Evolutionary conservation across 2,113 vertebrate species (phyloP).

Genomic region (Tor tambroides): DNA sequence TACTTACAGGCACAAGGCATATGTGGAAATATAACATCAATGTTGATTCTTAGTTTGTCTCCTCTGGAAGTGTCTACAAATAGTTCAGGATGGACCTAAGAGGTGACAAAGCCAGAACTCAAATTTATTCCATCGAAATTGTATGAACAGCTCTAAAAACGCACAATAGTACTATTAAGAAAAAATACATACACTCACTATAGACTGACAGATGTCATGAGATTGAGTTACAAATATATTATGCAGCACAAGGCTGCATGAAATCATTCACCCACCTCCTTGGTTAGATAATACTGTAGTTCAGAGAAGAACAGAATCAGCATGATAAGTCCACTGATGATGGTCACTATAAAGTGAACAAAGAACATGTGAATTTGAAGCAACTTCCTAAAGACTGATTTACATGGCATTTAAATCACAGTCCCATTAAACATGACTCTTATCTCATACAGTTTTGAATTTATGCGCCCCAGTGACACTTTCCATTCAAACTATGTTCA

Average conservation of each 20-base stretch:
- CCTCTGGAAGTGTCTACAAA: slow-evolving; percentile 93
- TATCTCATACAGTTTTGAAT: not conserved
- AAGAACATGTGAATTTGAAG: not conserved
- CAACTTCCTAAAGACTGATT: not conserved
- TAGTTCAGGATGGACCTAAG: slow-evolving; percentile 88
- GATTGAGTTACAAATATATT: not conserved
- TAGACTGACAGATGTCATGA: not conserved
- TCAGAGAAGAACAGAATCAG: slow-evolving; percentile 93
- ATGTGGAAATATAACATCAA: slow-evolving; percentile 89
- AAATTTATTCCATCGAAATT: not conserved
- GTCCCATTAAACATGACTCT: too few relatives aligned
- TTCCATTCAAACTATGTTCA: not conserved
- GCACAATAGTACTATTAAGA: not conserved
- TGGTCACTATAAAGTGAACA: slow-evolving; percentile 81
- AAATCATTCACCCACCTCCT: slow-evolving; percentile 82
- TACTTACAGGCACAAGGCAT: slow-evolving; percentile 97
- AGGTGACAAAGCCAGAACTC: not conserved
- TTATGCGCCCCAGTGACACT: not conserved
- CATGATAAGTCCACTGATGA: slow-evolving; percentile 94
- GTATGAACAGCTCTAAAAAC: not conserved
- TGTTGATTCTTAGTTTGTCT: slow-evolving; percentile 94
- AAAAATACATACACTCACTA: not conserved
- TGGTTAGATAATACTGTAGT: slow-evolving; percentile 95
- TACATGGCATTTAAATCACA: not conserved
- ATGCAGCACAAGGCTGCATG: too few relatives aligned